phyloP scores from a whole-genome alignment of 2,888 invertebrate species.

The Achlya flavicornis region DNA sequence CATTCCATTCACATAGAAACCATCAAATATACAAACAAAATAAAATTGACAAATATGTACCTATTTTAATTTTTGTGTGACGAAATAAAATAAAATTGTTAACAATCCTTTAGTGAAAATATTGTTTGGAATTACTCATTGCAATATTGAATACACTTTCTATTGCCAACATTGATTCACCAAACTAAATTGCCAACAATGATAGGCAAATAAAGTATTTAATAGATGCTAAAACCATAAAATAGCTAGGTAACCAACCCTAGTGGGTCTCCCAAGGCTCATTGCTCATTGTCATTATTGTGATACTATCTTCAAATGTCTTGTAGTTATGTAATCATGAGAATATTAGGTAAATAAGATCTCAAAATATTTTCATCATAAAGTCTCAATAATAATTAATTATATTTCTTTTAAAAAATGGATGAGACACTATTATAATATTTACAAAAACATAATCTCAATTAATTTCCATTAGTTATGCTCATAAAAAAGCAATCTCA shows the following conservation, averaged over 20 bases:
- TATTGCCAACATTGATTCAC: too few species aligned
- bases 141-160: too few species aligned
- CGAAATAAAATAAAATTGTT: not conserved
- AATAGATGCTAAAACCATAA: too few species aligned
- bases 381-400: too few species aligned
- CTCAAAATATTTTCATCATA: too few species aligned
- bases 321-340: not conserved
- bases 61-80: not conserved
- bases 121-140: not conserved
- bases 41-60: slow-evolving; percentile 17
- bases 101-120: not conserved
- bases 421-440: not conserved
- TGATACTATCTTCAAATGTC: not conserved
- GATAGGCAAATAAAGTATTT: too few species aligned
- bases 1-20: slow-evolving; percentile 28
- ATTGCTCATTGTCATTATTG: too few species aligned
- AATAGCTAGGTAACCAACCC: too few species aligned
- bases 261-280: too few species aligned
- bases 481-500: not conserved
- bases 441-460: not conserved
- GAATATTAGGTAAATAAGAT: not conserved
- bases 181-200: too few species aligned
- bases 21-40: slow-evolving; percentile 45
- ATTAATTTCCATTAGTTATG: not conserved
- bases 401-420: not conserved